Base-by-base conservation (phyloP, 1,140 invertebrate genomes). In the Oryctes rhinoceros region DNA sequence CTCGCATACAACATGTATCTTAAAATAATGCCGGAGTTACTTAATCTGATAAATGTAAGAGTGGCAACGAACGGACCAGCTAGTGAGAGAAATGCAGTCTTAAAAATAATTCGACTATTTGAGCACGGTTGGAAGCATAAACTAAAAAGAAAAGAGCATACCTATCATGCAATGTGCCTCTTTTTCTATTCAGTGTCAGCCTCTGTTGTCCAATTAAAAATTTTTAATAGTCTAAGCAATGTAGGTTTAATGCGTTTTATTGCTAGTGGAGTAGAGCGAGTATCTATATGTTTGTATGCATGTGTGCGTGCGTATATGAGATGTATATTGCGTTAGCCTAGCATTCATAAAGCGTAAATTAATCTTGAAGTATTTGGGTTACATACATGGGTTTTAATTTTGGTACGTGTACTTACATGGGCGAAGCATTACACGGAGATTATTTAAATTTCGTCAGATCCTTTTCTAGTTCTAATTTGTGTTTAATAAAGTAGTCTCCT, bases 191-290 rank as follows among this genome's bases (percentile, higher is more conserved):
- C 65, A 20, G 30, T 67, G n/a, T 67, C 20, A 67, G 65, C 65
- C 65, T 67, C 65, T 67, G 65, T 24, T 67, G 65, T 67, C 65
- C 65, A 67, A 67, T 67, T 67, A 67, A 67, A 67, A 67, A 67
- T 67, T 67, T 67, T 67, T 67, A 67, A 67, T 67, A 67, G 65
- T 67, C 65, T 67, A 67, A 67, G 65, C 65, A 67, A 67, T 67
- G 65, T 35, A 30, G 65, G 65, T 67, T 67, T 67, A 67, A 67
- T 67, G 65, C 65, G 20, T 67, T 67, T 67, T 67, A 67, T 67
- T 30, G 24, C 65, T 67, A 67, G 65, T 67, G 65, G 65, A 67
- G 20, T 67, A 67, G 49, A 67, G 65, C 20, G 20, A 4, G n/a
- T 67, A 67, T 67, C 18, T 67, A 11, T 67, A 67, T 1, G 18